Conservation (phyloP, 1,140 invertebrate genomes). For the Ostrea edulis region DNA sequence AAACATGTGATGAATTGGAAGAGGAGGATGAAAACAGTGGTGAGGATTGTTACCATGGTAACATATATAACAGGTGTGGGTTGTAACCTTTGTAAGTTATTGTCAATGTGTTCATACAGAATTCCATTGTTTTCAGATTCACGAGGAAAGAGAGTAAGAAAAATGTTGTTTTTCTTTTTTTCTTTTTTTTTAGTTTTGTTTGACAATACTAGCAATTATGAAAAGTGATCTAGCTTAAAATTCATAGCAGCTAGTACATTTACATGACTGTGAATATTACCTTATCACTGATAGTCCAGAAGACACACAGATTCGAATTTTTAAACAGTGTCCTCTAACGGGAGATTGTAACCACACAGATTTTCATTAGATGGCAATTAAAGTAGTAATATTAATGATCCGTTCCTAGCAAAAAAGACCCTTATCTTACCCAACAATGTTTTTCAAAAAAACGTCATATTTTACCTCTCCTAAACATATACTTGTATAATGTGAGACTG, state of each 20-base stretch:
- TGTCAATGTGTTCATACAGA: not conserved
- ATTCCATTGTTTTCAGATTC: constrained; percentile 20
- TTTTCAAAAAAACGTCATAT: too few species aligned
- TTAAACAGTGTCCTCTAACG: too few species aligned
- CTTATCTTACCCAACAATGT: too few species aligned
- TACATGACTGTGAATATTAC: not conserved
- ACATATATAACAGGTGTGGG: not conserved
- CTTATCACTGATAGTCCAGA: too few species aligned
- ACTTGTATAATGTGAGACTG: too few species aligned
- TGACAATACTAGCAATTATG: too few species aligned
- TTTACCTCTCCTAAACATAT: too few species aligned
- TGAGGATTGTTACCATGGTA: constrained; percentile 34
- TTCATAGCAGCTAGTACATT: not conserved
- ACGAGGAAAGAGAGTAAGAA: not conserved
- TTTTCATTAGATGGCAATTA: too few species aligned
- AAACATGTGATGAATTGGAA: constrained; percentile 58
- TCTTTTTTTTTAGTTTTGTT: not conserved
- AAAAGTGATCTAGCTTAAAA: not conserved
- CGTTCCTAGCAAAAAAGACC: too few species aligned
- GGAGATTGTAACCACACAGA: too few species aligned
- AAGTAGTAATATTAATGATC: too few species aligned
- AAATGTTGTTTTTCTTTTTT: not conserved
- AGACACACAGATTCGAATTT: too few species aligned
- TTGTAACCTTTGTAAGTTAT: not conserved
- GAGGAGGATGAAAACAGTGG: constrained; percentile 49